phyloP scores from a whole-genome alignment of 2,888 invertebrate species.

The Phania funesta region DNA sequence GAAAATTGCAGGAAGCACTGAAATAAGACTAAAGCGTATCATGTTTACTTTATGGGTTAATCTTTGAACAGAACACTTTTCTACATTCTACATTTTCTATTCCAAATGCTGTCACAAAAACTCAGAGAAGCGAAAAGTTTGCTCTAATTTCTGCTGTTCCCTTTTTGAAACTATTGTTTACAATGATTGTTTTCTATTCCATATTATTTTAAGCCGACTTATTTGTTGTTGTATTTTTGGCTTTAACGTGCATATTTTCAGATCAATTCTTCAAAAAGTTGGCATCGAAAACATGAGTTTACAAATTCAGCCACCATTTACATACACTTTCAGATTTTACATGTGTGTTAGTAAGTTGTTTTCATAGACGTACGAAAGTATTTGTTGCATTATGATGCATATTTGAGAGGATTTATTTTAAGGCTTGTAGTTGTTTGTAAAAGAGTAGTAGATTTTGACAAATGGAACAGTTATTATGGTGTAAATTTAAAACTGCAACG shows the following conservation, averaged over 20 bases:
- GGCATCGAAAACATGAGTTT: constrained; percentile 6
- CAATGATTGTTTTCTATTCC: neutral
- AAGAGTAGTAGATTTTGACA: constrained; percentile 29
- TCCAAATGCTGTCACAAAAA: too few species aligned
- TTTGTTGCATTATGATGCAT: constrained; percentile 47
- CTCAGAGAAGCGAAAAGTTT: neutral
- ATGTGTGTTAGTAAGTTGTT: neutral
- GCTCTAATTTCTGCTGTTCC: neutral
- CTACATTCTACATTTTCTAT: too few species aligned
- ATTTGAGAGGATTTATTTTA: constrained; percentile 66
- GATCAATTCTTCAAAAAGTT: constrained; percentile 33
- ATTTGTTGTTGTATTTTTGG: neutral
- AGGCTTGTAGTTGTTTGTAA: constrained; percentile 12
- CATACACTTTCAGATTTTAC: neutral
- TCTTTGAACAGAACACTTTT: too few species aligned
- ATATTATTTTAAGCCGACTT: constrained; percentile 13
- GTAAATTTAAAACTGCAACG: neutral
- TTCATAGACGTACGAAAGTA: neutral
- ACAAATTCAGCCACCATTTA: neutral
- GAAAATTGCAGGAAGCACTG: too few species aligned
- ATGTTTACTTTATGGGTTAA: too few species aligned
- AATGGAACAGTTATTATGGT: constrained; percentile 42
- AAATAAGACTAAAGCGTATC: too few species aligned
- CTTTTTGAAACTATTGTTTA: neutral
- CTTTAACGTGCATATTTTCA: constrained; percentile 39